Conservation (phyloP, 2,888 invertebrate genomes). For the Syritta pipiens region DNA sequence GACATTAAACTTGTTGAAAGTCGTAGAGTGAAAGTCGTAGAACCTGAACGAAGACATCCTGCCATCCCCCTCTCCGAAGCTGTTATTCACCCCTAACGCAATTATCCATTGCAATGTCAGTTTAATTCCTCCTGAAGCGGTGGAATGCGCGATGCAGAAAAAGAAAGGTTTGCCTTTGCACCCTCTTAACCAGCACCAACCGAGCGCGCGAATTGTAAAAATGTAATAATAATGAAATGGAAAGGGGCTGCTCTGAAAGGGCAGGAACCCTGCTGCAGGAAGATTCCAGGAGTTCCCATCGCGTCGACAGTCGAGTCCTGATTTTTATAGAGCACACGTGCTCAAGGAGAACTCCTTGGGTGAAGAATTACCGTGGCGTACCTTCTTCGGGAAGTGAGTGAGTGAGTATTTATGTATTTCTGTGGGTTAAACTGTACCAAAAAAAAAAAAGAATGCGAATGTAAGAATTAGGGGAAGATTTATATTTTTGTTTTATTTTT, state of each 20-base stretch:
- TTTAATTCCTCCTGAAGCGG: conserved; percentile 32
- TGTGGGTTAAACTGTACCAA: conserved; percentile 59
- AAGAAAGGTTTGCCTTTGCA: conserved; percentile 14
- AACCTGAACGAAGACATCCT: conserved; percentile 43
- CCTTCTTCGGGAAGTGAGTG: too few species aligned
- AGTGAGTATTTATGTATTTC: conserved; percentile 27
- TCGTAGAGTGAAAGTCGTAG: conserved; percentile 57
- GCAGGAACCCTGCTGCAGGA: conserved; percentile 8
- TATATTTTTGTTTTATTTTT: not conserved
- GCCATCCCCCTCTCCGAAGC: conserved; percentile 2
- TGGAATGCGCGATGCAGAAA: not conserved
- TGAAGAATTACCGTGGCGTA: conserved; percentile 54
- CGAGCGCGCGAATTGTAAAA: conserved; percentile 19
- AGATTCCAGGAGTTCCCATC: conserved; percentile 48
- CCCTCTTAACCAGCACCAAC: conserved; percentile 12
- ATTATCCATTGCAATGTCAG: conserved; percentile 62
- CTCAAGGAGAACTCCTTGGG: conserved; percentile 54
- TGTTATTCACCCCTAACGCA: conserved; percentile 58
- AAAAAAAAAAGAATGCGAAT: conserved; percentile 14
- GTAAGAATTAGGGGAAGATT: conserved; percentile 17
- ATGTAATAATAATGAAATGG: conserved; percentile 9
- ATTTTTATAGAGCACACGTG: conserved; percentile 68
- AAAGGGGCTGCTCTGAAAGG: not conserved
- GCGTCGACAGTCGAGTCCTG: conserved; percentile 55
- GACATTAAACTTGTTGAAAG: conserved; percentile 60